Evolutionary conservation across 2,797 vertebrate species (phyloP).

Genomic region (Sarcophilus harrisii): DNA sequence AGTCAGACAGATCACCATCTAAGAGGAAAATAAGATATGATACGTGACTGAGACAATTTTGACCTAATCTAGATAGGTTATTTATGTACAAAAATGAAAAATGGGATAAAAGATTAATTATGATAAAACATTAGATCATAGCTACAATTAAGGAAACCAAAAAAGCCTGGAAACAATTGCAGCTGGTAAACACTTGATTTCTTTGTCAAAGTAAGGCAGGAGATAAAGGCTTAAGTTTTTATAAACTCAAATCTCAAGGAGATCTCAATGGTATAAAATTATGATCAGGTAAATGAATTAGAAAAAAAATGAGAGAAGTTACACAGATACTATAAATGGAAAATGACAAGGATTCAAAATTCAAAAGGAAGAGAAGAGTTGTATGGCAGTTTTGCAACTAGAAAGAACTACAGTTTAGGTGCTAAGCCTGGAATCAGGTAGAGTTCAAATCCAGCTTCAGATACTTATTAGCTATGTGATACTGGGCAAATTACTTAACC

Average conservation of each 20-base stretch:
- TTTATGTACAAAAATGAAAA: neutral
- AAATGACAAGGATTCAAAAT: neutral
- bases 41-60: neutral
- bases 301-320: neutral
- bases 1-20: neutral
- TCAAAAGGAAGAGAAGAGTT: neutral
- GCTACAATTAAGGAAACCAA: neutral
- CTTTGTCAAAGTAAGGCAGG: neutral
- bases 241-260: neutral
- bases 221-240: neutral
- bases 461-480: neutral
- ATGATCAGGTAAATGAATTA: neutral
- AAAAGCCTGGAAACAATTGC: neutral
- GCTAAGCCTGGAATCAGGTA: neutral
- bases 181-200: neutral
- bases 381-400: neutral
- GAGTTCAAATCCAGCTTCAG: neutral
- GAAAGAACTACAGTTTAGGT: neutral
- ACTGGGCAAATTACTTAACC: neutral
- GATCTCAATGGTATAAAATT: neutral
- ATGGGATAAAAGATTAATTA: neutral
- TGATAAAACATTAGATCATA: neutral
- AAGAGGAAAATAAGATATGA: neutral
- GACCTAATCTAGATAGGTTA: neutral
- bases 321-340: neutral